These are phyloP conservation scores for Smutsia gigantea DNA, from an alignment of 2,797 vertebrate species.

Conservation along the genomic window DNA sequence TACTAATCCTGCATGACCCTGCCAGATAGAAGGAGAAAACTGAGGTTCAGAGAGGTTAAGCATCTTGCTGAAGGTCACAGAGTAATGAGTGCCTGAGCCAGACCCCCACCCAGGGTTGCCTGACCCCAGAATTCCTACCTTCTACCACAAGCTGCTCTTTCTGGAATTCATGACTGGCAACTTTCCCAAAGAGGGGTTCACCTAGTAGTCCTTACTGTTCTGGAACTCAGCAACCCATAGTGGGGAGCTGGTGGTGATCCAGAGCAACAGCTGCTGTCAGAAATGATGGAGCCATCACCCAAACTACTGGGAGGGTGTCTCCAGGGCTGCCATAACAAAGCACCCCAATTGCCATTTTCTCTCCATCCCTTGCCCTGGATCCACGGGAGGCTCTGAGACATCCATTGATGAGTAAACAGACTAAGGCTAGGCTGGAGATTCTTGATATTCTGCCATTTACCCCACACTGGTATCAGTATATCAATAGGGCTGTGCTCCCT, in stretches of 20 bases:
- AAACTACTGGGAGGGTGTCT: not conserved
- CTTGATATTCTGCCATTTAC: too few species aligned
- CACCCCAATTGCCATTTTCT: not conserved
- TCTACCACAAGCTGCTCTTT: not conserved
- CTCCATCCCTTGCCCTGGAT: too few species aligned
- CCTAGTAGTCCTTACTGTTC: not conserved
- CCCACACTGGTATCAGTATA: not conserved
- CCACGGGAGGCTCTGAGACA: too few species aligned
- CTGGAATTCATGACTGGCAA: not conserved
- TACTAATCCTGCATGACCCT: not conserved
- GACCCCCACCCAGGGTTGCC: not conserved
- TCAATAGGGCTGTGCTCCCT: not conserved
- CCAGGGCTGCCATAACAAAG: not conserved
- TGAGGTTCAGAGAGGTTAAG: not conserved
- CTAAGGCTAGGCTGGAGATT: too few species aligned
- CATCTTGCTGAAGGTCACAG: not conserved
- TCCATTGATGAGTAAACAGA: too few species aligned
- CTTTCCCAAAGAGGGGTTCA: not conserved
- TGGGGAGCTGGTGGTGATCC: not conserved
- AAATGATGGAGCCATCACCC: not conserved
- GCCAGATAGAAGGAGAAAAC: not conserved
- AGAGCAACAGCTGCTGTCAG: not conserved
- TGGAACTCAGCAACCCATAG: too few species aligned
- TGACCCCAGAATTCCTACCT: not conserved
- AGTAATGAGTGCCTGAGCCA: not conserved